Base-by-base conservation (phyloP, 2,797 vertebrate species). In the Acrossocheilus wenchowensis region DNA sequence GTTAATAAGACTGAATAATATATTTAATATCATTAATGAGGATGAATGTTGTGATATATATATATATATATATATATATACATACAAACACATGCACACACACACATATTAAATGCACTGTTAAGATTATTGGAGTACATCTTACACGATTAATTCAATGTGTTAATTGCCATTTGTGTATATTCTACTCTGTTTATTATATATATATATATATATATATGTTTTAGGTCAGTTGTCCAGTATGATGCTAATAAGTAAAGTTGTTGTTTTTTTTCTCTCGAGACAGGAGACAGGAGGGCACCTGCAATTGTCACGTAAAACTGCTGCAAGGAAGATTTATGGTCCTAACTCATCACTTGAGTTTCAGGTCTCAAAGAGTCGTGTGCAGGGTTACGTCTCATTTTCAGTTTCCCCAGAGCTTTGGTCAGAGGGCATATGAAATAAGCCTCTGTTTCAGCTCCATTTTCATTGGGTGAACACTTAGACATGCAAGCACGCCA, bases 211-310 rank as follows among this genome's bases (percentile, higher is more conserved):
- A 30, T 30, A 30, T 30, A 30, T 30, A 30, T 30, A 30, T 30
- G 30, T 30, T 30, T 30, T 30, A 30, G 30, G 19, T 21, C 52
- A 7, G 7, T 21, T 57, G 21, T 57, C 23, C 57, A 60, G 57
- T n/a, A n/a, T 60, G 8, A n/a, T 11, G 23, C 57, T 60, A n/a
- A n/a, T 52, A 52, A 52, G 17, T 15, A 50, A 1, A 5, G 15
- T 17, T 52, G n/a, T n/a, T 5, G 14, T 19, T 6, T 19, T 54
- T 19, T 43, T 19, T 1, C 54, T 72, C 62, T 48, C 41, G 77
- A 86, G 84, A 85, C 77, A 72, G 66, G 52, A 85, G 84, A 86
- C 84, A 86, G 54, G 43, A 41, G 84, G 84, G 78, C 84, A 81
- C 68, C 68, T 45, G 68, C 6, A 21, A 73, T 83, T 83, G 81